Evolutionary conservation across 2,113 vertebrate genomes (phyloP), one percentile per base, ranked within the genome.

Genomic region (Vicugna pacos): DNA sequence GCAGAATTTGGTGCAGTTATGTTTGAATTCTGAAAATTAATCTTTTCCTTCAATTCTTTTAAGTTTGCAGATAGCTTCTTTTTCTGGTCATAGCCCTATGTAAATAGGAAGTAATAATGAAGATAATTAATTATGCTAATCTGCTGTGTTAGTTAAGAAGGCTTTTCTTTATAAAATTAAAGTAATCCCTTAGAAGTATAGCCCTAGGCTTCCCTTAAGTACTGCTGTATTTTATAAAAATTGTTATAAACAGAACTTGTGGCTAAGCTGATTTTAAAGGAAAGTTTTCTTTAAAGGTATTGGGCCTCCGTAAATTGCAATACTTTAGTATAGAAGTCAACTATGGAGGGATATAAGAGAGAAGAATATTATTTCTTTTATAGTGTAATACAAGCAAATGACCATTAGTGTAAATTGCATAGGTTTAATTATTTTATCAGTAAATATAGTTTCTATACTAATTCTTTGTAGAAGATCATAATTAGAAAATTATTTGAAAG

Each of bases 121-220:
- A 87, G 82, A 79, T 76, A 76, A 56, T 52, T 84, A 76, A 56
- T 62, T 80, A 80, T 50, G 19, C 12, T 80, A 70, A 87, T 38
- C 77, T 42, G 70, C 38, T 72, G 38, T 69, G 69, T 79, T 16
- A 48, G 30, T 69, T 93, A 75, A 54, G 60, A 17, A 89, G 58
- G n/a, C n/a, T 64, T 73, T 72, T 82, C 54, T 67, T 58, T 75
- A 42, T 79, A 80, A 77, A 81, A 91, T 69, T 91, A 70, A 90
- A 67, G 42, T 77, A 82, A 92, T 84, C 38, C 83, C 24, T 58
- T 81, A 82, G 58, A 76, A 90, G 54, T 48, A 35, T 35, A 90
- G 76, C 48, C 65, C 1, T 28, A 13, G 48, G 69, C 16, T 67
- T 90, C 50, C 12, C 20, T 94, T 52, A 90, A 56, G 15, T 91